Evolutionary conservation across 2,888 invertebrate genomes (phyloP), one percentile per base, ranked within the genome.

Genomic region (Hypsopygia costalis): DNA sequence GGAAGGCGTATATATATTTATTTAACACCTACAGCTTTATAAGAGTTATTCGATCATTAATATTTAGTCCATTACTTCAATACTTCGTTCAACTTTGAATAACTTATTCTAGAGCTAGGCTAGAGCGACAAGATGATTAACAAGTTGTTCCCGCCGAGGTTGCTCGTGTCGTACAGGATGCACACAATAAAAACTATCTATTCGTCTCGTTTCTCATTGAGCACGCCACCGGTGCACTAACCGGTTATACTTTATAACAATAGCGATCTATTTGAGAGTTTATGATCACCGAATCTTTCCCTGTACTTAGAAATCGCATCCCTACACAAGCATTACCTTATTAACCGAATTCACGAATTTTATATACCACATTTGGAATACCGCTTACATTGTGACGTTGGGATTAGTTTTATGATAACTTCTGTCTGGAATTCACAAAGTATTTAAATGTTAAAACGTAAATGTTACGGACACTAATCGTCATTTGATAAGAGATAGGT

Each of bases 91-190:
- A 72, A 70, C 58, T 69, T 70, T 51, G 62, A 64, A 63, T 68
- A 68, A 63, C 66, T 73, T 78, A 71, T 50, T 58, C 67, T 78
- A 79, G 51, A 55, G 47, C 65, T 73, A 72, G 60, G 62, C 63
- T 75, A 80, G 65, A 72, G 70, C 66, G 71, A 69, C 62, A 62
- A 57, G 66, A 60, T 65, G 68, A 64, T 56, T 66, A 72, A 70
- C 72, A 75, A 69, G 62, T 81, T 79, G 82, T 75, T 81, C 81
- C 83, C 80, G 69, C 64, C 68, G 65, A 69, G 64, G 58, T 65
- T 55, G 58, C 61, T 61, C 57, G 61, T 49, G 56, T 62, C 62
- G 50, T 55, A 53, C 60, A 58, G 58, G 54, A 55, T 58, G 51
- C 55, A 53, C 55, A 53, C 49, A 57, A 47, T 38, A 47, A 55